These are phyloP conservation scores for Plagodis pulveraria DNA, from an alignment of 2,888 invertebrate species.

Conservation along the genomic window DNA sequence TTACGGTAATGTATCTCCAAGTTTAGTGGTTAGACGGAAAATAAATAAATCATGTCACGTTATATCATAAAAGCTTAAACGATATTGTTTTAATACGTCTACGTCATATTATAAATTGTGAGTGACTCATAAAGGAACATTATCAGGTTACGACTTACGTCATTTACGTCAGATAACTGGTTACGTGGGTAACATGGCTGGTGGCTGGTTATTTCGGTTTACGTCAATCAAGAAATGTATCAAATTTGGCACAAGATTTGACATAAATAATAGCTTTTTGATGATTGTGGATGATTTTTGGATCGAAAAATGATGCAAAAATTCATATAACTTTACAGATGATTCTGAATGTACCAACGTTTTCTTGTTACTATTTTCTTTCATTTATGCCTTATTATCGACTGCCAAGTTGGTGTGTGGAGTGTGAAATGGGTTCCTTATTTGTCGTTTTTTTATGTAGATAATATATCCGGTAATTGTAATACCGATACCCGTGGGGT, in stretches of 20 bases:
- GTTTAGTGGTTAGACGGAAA: not conserved
- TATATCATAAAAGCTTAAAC: constrained; percentile 15
- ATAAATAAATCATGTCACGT: constrained; percentile 25
- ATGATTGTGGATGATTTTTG: constrained; percentile 1
- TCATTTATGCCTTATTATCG: too few relatives aligned
- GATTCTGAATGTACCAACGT: too few relatives aligned
- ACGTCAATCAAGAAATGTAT: constrained; percentile 9
- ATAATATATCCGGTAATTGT: too few relatives aligned
- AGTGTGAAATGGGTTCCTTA: too few relatives aligned
- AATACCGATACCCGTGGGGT: too few relatives aligned
- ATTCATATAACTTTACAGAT: too few relatives aligned
- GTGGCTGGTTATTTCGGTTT: constrained; percentile 6
- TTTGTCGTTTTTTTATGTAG: too few relatives aligned
- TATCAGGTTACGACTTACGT: constrained; percentile 22
- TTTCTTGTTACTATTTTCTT: too few relatives aligned
- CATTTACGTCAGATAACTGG: constrained; percentile 15
- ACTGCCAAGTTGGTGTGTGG: too few relatives aligned
- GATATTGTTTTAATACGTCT: constrained; percentile 17
- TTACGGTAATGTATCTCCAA: not conserved
- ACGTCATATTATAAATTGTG: constrained; percentile 26
- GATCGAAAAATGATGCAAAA: too few relatives aligned
- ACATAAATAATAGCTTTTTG: constrained; percentile 6
- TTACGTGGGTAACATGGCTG: constrained; percentile 3
- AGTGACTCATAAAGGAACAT: constrained; percentile 8
- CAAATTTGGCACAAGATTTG: constrained; percentile 1